Evolutionary conservation across 23 tunicate species (phyloP).

Genomic region (Halocynthia roretzi): DNA sequence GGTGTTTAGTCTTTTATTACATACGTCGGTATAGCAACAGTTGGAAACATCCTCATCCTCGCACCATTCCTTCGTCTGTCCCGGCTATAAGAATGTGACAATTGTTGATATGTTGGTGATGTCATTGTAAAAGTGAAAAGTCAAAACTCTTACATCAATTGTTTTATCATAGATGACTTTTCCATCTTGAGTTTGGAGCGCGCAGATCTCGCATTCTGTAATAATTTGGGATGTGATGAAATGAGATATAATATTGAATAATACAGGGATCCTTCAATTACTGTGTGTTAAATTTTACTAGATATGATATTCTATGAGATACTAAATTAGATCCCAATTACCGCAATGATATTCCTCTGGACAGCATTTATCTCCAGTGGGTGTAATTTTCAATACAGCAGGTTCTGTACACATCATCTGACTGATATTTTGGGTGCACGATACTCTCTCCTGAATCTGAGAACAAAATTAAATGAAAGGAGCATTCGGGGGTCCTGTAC

Average conservation of each 20-base stretch:
- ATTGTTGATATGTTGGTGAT: background rate
- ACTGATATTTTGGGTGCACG: constrained; percentile 10
- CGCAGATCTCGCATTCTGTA: constrained; percentile 7
- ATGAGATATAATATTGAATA: background rate
- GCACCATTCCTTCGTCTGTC: constrained; percentile 7
- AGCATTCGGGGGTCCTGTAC: background rate
- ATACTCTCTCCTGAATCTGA: constrained; percentile 14
- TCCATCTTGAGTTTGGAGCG: background rate
- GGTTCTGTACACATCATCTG: constrained; percentile 15
- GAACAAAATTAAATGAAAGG: background rate
- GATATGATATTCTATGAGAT: background rate
- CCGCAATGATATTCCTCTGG: constrained; percentile 48
- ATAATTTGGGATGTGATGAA: background rate
- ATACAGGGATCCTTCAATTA: background rate
- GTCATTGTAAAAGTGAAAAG: background rate
- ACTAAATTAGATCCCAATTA: background rate
- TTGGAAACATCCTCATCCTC: constrained; percentile 31
- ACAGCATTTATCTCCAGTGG: constrained; percentile 45
- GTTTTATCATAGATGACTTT: background rate
- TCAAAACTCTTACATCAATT: constrained; percentile 8
- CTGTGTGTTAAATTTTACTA: background rate
- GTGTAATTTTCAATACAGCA: constrained; percentile 14
- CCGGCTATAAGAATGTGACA: no score
- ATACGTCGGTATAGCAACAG: constrained; percentile 55
- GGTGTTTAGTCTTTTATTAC: constrained; percentile 9